These are phyloP conservation scores for Lycocerus yunnanus DNA, from an alignment of 2,888 invertebrate genomes.

Conservation along the genomic window DNA sequence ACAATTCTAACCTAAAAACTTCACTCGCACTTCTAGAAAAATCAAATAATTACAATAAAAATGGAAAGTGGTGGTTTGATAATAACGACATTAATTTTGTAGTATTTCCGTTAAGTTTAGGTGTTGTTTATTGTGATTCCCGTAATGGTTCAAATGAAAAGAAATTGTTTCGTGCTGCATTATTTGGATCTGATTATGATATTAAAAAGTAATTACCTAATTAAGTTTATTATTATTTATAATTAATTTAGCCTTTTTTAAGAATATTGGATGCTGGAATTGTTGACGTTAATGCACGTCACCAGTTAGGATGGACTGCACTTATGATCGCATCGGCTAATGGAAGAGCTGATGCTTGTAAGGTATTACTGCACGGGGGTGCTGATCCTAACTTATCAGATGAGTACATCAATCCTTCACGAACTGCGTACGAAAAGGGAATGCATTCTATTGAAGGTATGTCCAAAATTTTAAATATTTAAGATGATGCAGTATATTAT, in stretches of 20 bases:
- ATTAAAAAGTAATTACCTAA: background rate
- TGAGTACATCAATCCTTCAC: constrained; percentile 72
- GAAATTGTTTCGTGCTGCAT: background rate
- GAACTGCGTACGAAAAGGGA: constrained; percentile 67
- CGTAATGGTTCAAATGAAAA: background rate
- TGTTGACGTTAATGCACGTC: constrained; percentile 69
- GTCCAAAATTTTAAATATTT: too few species aligned
- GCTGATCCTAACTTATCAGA: constrained; percentile 79
- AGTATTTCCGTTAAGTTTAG: background rate
- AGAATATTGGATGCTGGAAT: constrained; percentile 57
- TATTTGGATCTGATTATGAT: background rate
- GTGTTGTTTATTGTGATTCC: background rate
- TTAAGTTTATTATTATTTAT: background rate
- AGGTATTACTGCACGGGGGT: constrained; percentile 70
- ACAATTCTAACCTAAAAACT: background rate
- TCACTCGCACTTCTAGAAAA: background rate
- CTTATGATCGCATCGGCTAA: constrained; percentile 85
- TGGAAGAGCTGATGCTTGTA: constrained; percentile 65
- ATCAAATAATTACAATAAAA: background rate
- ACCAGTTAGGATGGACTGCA: constrained; percentile 85
- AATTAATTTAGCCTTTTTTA: constrained; percentile 6
- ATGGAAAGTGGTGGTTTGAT: background rate
- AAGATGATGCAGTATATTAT: background rate
- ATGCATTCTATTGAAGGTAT: constrained; percentile 79
- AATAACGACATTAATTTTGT: background rate